Conservation (phyloP, 2,113 vertebrate genomes). For the Oryzias melastigma region DNA sequence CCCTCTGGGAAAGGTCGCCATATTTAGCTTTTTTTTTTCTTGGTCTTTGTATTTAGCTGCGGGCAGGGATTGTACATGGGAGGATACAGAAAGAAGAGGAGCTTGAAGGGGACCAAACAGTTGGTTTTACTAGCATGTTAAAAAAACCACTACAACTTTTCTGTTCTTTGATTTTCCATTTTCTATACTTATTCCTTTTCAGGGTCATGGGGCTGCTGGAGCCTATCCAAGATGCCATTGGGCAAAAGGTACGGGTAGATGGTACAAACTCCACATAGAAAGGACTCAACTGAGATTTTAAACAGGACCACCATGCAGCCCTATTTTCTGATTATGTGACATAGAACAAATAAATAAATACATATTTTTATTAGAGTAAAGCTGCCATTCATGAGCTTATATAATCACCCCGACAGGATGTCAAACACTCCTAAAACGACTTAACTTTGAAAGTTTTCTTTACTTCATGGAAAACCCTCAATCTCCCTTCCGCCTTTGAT, state of each 20-base stretch:
- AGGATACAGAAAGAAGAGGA: conserved; percentile 28
- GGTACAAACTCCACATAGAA: too few relatives aligned
- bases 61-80: conserved; percentile 37
- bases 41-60: conserved; percentile 76
- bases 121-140: conserved; percentile 40
- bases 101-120: conserved; percentile 77
- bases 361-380: conserved; percentile 14
- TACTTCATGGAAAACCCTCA: conserved; percentile 18
- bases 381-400: conserved; percentile 9
- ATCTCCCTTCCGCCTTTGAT: conserved; percentile 55
- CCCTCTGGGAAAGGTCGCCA: conserved; percentile 48
- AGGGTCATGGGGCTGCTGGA: too few relatives aligned
- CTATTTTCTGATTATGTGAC: conserved; percentile 2
- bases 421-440: conserved; percentile 38
- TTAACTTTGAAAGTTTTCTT: conserved; percentile 40
- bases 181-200: too few relatives aligned
- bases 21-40: conserved; percentile 66
- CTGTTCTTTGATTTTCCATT: too few relatives aligned
- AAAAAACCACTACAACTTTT: too few relatives aligned
- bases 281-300: too few relatives aligned
- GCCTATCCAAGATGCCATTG: too few relatives aligned
- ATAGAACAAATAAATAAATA: conserved; percentile 50
- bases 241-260: too few relatives aligned
- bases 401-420: conserved; percentile 13
- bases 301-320: too few relatives aligned